A percentile compares a stretch with the other conserved stretches of the same genome.
Conservation (phyloP, 2,888 invertebrate genomes). For the Erannis defoliaria region DNA sequence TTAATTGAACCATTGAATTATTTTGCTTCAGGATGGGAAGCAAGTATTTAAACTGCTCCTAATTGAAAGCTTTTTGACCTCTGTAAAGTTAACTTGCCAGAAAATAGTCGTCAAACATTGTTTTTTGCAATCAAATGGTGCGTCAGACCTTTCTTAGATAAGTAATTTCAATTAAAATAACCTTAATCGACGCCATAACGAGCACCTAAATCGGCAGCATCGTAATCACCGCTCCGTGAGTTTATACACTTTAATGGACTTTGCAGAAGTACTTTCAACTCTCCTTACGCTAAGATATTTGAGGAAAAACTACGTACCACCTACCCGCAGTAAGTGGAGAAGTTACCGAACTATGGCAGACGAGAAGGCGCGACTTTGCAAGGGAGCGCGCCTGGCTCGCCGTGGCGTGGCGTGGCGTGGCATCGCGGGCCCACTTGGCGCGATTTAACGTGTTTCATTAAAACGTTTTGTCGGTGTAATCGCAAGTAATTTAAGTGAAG, state of each 20-base stretch:
- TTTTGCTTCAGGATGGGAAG: background rate
- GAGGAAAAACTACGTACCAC: slow-evolving; percentile 83
- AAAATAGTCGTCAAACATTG: slow-evolving; percentile 10
- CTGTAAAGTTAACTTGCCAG: slow-evolving; percentile 1
- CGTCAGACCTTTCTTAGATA: slow-evolving; percentile 37
- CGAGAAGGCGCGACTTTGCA: slow-evolving; percentile 45
- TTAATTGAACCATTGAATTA: background rate
- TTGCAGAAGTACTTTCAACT: slow-evolving; percentile 83
- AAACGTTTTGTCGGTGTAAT: slow-evolving; percentile 86
- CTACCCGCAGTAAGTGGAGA: slow-evolving; percentile 79
- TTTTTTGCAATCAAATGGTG: slow-evolving; percentile 53
- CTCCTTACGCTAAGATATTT: slow-evolving; percentile 85
- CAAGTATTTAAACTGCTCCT: background rate
- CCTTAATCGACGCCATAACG: slow-evolving; percentile 77
- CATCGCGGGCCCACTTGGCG: slow-evolving; percentile 76
- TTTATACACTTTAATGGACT: slow-evolving; percentile 86
- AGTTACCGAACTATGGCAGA: slow-evolving; percentile 78
- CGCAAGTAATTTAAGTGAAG: slow-evolving; percentile 86
- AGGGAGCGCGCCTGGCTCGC: slow-evolving; percentile 47
- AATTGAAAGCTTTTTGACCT: background rate
- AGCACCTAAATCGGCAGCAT: slow-evolving; percentile 79
- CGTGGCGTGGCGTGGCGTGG: slow-evolving; percentile 43
- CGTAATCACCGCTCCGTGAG: slow-evolving; percentile 80
- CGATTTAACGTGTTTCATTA: slow-evolving; percentile 86
- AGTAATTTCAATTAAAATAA: slow-evolving; percentile 77